Conservation (phyloP, 2,113 vertebrate genomes). For the Scomber japonicus region DNA sequence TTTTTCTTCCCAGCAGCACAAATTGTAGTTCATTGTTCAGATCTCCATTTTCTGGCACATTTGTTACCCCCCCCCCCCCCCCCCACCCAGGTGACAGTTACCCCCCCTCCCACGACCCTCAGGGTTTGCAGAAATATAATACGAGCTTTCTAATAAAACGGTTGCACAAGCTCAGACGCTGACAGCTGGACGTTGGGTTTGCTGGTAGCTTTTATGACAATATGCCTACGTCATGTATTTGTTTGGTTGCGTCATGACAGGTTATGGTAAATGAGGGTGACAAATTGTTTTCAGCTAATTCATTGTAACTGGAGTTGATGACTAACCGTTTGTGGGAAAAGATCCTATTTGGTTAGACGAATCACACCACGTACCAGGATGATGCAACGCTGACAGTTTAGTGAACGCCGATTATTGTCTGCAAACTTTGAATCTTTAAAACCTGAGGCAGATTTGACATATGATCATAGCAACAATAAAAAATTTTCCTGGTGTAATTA, state of each 20-base stretch:
- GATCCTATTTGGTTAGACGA: slow-evolving; percentile 67
- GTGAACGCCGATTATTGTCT: slow-evolving; percentile 53
- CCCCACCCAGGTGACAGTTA: slow-evolving; percentile 38
- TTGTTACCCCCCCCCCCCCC: too few species aligned
- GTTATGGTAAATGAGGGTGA: slow-evolving; percentile 63
- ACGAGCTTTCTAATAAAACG: slow-evolving; percentile 20
- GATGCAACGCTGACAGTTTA: slow-evolving; percentile 76
- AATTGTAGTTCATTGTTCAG: slow-evolving; percentile 38
- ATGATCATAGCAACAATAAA: neutral
- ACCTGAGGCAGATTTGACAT: neutral
- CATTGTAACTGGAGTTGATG: slow-evolving; percentile 68
- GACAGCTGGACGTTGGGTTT: slow-evolving; percentile 22
- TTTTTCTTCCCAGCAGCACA: slow-evolving; percentile 18
- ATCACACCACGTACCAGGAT: slow-evolving; percentile 61
- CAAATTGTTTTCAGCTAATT: slow-evolving; percentile 69
- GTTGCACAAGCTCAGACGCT: neutral
- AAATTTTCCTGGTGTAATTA: neutral
- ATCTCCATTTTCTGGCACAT: slow-evolving; percentile 35
- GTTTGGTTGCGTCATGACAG: slow-evolving; percentile 67
- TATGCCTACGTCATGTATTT: slow-evolving; percentile 13
- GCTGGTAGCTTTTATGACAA: slow-evolving; percentile 30
- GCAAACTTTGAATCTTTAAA: slow-evolving; percentile 45
- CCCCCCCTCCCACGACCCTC: neutral
- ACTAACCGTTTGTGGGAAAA: slow-evolving; percentile 76
- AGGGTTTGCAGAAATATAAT: slow-evolving; percentile 11